Evolutionary conservation across 2,797 vertebrate species (phyloP).

Genomic region (Neomorphus geoffroyi): DNA sequence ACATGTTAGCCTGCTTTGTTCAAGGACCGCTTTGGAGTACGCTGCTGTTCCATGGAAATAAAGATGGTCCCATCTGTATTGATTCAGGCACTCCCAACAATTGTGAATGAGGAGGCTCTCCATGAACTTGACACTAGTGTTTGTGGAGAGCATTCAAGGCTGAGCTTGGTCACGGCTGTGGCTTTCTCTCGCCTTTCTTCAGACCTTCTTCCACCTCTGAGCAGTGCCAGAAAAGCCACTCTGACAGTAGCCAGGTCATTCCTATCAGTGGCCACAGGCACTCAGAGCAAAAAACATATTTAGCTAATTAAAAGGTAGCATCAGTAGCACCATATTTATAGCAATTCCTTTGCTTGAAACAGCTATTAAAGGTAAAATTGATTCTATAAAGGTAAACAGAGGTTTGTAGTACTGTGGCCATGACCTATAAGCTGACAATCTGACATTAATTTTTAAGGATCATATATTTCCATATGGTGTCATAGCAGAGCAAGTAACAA

Average conservation of each 20-base stretch:
- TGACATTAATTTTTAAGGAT: slow-evolving; percentile 78
- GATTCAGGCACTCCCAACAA: accelerated
- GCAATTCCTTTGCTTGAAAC: neutral
- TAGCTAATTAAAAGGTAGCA: slow-evolving; percentile 46
- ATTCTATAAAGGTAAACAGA: slow-evolving; percentile 71
- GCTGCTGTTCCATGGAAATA: accelerated
- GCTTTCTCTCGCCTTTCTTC: neutral
- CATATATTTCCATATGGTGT: slow-evolving; percentile 72
- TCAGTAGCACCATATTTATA: neutral
- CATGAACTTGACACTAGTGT: accelerated
- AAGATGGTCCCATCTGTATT: too few relatives aligned
- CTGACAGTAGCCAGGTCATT: neutral
- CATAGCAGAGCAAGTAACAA: slow-evolving; percentile 56
- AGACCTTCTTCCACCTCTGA: neutral
- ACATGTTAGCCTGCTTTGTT: neutral
- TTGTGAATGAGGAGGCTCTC: neutral
- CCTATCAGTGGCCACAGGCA: neutral
- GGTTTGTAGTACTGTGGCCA: slow-evolving; percentile 41
- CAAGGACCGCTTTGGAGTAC: neutral
- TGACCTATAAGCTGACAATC: slow-evolving; percentile 74
- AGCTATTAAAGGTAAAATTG: slow-evolving; percentile 63
- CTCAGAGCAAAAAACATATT: neutral
- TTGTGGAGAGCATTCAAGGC: neutral
- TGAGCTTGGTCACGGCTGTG: neutral
- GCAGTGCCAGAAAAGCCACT: neutral